Conservation (phyloP, 2,113 vertebrate genomes). For the Orthonyx spaldingii region DNA sequence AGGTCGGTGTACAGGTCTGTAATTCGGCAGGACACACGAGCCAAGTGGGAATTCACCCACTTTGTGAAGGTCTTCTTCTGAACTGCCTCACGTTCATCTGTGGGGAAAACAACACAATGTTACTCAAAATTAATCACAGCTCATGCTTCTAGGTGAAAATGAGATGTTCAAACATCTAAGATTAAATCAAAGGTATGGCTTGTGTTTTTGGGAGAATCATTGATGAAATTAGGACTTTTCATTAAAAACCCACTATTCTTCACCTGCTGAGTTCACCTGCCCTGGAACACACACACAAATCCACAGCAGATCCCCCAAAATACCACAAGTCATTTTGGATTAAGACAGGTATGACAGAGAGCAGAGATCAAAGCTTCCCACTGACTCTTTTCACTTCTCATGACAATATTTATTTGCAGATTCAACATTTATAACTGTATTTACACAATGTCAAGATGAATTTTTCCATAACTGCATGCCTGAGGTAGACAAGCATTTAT, state of each 20-base stretch:
- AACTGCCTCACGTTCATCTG: constrained; percentile 94
- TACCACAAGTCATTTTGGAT: background rate
- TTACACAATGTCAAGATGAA: background rate
- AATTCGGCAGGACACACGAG: constrained; percentile 90
- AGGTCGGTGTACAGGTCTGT: constrained; percentile 93
- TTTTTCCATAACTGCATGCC: background rate
- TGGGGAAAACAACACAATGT: background rate
- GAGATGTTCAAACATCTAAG: background rate
- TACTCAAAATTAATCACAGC: background rate
- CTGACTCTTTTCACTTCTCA: background rate
- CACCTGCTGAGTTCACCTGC: background rate
- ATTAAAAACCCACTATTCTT: background rate
- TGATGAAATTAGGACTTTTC: background rate
- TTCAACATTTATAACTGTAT: background rate
- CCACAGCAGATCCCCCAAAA: background rate
- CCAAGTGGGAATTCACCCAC: constrained; percentile 95
- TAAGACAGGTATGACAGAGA: background rate
- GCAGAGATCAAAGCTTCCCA: background rate
- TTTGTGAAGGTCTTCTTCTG: constrained; percentile 98
- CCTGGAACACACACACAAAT: background rate
- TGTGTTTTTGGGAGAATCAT: background rate
- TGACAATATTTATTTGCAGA: background rate
- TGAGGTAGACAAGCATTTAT: background rate
- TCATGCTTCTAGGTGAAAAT: accelerated
- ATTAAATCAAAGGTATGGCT: background rate